A percentile compares a stretch with the other conserved stretches of the same genome.
Evolutionary conservation across 2,113 vertebrate genomes (phyloP).

Genomic region (Leuciscus idus): DNA sequence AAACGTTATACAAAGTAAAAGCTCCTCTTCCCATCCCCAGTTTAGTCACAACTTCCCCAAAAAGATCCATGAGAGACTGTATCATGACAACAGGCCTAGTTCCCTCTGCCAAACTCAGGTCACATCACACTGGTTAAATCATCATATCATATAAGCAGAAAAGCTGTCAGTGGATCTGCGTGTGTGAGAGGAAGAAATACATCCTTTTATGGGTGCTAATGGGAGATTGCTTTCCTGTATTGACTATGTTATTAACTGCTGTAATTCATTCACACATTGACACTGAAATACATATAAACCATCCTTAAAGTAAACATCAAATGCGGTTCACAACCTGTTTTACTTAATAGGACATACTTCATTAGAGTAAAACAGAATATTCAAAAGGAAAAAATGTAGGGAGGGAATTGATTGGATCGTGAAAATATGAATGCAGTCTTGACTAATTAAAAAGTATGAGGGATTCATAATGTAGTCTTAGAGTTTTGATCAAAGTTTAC

Average conservation of each 20-base stretch:
- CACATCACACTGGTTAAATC: conserved; percentile 45
- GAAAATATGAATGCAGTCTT: neutral
- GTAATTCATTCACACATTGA: neutral
- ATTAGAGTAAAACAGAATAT: neutral
- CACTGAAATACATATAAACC: conserved; percentile 11
- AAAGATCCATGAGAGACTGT: conserved; percentile 74
- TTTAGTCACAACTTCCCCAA: conserved; percentile 82
- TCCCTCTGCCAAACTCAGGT: conserved; percentile 67
- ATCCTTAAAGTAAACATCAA: neutral
- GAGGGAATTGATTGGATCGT: neutral
- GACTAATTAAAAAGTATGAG: neutral
- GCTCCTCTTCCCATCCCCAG: conserved; percentile 76
- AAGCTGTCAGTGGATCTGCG: conserved; percentile 21
- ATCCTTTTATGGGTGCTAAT: conserved; percentile 13
- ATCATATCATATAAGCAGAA: conserved; percentile 8
- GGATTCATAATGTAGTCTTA: neutral
- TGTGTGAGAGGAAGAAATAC: neutral
- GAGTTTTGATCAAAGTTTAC: neutral
- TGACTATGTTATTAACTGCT: conserved; percentile 21
- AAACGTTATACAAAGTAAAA: conserved; percentile 73
- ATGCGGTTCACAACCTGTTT: neutral
- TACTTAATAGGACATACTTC: neutral
- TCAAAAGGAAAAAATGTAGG: neutral
- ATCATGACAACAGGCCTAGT: conserved; percentile 66
- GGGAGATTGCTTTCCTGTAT: conserved; percentile 35